Percentiles rank a stretch among this genome's conserved stretches.
These are phyloP conservation scores for Scytalopus superciliaris DNA, from an alignment of 2,113 vertebrate genomes.

Conservation along the genomic window DNA sequence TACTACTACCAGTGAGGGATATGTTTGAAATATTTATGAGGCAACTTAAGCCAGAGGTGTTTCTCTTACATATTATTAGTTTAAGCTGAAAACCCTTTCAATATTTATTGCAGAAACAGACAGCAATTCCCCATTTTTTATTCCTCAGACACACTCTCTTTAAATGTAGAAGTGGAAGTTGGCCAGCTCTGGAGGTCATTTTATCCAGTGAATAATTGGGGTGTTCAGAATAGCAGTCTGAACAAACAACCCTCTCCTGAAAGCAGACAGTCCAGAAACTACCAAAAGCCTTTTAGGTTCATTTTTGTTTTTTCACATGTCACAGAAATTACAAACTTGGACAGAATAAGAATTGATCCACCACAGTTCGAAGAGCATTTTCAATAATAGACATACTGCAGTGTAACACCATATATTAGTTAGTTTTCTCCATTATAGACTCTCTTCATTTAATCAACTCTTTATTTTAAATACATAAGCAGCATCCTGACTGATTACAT, in stretches of 20 bases:
- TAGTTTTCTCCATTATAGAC: neutral
- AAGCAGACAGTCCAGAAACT: neutral
- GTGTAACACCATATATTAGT: neutral
- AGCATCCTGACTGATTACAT: neutral
- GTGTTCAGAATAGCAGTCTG: neutral
- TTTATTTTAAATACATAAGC: neutral
- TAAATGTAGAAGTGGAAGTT: neutral
- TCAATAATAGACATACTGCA: neutral
- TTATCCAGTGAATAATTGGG: neutral
- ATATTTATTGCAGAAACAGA: constrained; percentile 34
- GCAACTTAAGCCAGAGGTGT: constrained; percentile 1
- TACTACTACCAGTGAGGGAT: neutral
- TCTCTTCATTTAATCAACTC: neutral
- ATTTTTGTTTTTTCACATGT: neutral
- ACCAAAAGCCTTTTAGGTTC: neutral
- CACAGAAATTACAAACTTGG: neutral
- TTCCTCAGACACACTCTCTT: neutral
- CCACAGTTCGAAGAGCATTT: neutral
- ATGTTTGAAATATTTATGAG: constrained; percentile 44
- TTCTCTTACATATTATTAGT: constrained; percentile 17
- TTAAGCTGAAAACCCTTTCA: constrained; percentile 1
- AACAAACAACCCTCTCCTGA: neutral
- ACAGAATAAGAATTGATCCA: neutral
- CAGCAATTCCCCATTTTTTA: neutral
- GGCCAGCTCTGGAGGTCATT: neutral